A percentile compares a stretch with the other conserved stretches of the same genome.
Conservation (phyloP, 35 echinoderm and acorn worm species). For the Lytechinus variegatus region DNA sequence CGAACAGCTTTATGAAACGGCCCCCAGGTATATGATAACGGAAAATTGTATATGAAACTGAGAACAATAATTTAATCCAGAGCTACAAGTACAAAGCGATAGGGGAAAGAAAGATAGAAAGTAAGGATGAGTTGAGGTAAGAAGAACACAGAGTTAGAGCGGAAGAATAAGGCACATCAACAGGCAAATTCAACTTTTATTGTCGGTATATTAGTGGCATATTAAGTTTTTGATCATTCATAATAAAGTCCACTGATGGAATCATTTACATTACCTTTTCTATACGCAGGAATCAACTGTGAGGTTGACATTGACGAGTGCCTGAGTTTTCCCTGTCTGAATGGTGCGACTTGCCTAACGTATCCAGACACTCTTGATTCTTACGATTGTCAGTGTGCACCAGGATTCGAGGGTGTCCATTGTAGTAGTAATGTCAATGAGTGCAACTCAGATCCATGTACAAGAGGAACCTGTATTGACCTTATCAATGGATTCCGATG, state of each 20-base stretch:
- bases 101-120: no score
- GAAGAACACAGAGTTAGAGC: no score
- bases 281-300: neutral
- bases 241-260: neutral
- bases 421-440: conserved; percentile 36
- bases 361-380: neutral
- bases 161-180: no score
- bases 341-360: conserved; percentile 30
- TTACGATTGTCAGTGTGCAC: conserved; percentile 18
- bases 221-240: neutral
- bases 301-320: conserved; percentile 53
- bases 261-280: neutral
- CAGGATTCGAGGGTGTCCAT: conserved; percentile 15
- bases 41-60: no score
- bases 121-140: no score
- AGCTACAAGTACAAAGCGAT: no score
- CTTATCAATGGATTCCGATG: conserved; percentile 49
- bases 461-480: conserved; percentile 1
- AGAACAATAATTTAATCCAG: no score
- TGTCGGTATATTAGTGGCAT: neutral
- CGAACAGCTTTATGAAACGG: no score
- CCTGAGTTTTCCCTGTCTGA: conserved; percentile 36
- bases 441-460: conserved; percentile 23
- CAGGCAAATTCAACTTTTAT: neutral
- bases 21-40: no score